Evolutionary conservation across 2,113 vertebrate genomes (phyloP).

Genomic region (Corvus moneduloides): DNA sequence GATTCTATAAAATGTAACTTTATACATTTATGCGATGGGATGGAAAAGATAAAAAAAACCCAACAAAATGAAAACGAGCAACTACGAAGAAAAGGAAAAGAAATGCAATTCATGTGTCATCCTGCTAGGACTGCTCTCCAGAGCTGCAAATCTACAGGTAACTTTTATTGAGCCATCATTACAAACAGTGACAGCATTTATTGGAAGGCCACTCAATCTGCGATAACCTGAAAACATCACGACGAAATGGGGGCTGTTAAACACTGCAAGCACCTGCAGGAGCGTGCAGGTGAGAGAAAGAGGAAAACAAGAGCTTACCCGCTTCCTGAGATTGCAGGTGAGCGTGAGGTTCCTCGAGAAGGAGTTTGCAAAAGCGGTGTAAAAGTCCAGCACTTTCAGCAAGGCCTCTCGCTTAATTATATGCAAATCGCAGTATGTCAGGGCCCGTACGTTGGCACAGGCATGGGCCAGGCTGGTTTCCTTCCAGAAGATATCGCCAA

Average conservation of each 20-base stretch:
- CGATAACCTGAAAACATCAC: neutral
- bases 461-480: conserved; percentile 92
- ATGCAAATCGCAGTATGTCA: conserved; percentile 96
- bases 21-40: neutral
- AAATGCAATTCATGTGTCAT: neutral
- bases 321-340: conserved; percentile 93
- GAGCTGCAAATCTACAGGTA: neutral
- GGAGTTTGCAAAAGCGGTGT: conserved; percentile 93
- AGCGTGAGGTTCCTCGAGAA: conserved; percentile 96
- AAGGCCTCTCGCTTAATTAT: conserved; percentile 93
- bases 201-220: neutral
- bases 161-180: conserved; percentile 2
- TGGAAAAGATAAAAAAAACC: neutral
- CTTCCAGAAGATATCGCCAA: conserved; percentile 98
- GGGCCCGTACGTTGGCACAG: conserved; percentile 90
- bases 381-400: conserved; percentile 95
- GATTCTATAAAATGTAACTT: neutral
- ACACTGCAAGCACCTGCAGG: neutral
- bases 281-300: neutral
- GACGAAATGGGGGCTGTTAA: neutral
- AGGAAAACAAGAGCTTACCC: conserved; percentile 74
- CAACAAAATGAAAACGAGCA: neutral
- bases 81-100: neutral
- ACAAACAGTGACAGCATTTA: neutral
- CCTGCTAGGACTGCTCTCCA: neutral